Evolutionary conservation across 2,888 invertebrate genomes (phyloP).

Genomic region (Busseola fusca): DNA sequence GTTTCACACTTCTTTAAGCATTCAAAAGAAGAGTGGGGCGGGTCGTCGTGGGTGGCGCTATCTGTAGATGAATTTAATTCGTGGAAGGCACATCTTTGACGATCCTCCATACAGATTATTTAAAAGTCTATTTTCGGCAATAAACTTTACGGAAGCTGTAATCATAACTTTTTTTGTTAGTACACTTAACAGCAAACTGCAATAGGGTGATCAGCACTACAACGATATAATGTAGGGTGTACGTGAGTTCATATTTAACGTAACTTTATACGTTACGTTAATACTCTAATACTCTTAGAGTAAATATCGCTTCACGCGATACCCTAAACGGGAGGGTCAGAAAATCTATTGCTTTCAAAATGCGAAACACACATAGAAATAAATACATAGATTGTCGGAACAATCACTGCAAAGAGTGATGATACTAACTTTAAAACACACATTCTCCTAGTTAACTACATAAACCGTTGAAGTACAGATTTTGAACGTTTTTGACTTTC

Average conservation of each 20-base stretch:
- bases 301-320: conserved; percentile 47
- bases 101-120: background rate
- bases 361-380: background rate
- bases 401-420: background rate
- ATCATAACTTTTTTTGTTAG: conserved; percentile 4
- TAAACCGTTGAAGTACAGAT: too few species aligned
- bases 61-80: background rate
- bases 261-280: conserved; percentile 54
- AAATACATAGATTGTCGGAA: background rate
- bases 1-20: too few species aligned
- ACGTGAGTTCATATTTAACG: conserved; percentile 50
- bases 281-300: conserved; percentile 56
- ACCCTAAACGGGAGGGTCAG: conserved; percentile 12
- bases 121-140: background rate
- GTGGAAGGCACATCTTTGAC: too few species aligned
- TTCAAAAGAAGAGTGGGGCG: too few species aligned
- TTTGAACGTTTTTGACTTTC: too few species aligned
- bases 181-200: conserved; percentile 15
- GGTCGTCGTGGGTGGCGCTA: too few species aligned
- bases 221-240: conserved; percentile 38
- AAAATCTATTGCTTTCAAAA: conserved; percentile 21
- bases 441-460: too few species aligned
- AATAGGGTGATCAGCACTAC: conserved; percentile 37
- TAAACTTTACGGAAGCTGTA: background rate
- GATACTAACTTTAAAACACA: background rate